A percentile compares a stretch with the other conserved stretches of the same genome.
These are phyloP conservation scores for Solenodon paradoxus DNA, from an alignment of 2,113 vertebrate species.

Conservation along the genomic window DNA sequence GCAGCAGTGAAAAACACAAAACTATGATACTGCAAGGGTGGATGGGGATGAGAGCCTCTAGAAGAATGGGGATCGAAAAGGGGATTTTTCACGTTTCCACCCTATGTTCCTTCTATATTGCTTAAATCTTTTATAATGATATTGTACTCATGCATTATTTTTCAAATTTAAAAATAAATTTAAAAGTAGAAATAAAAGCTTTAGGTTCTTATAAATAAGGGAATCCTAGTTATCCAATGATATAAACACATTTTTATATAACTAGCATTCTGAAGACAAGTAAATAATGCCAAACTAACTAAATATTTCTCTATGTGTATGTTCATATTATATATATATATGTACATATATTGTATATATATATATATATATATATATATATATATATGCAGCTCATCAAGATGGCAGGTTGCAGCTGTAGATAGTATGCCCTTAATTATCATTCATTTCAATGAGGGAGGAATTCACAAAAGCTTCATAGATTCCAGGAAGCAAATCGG, in stretches of 20 bases:
- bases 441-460: not conserved
- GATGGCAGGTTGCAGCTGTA: not conserved
- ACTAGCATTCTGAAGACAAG: not conserved
- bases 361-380: not conserved
- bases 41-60: not conserved
- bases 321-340: not conserved
- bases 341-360: fast-evolving
- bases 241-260: not conserved
- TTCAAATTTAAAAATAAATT: not conserved
- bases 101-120: not conserved
- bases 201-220: not conserved
- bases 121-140: not conserved
- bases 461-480: not conserved
- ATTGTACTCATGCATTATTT: not conserved
- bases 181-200: not conserved
- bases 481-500: not conserved
- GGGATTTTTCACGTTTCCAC: not conserved
- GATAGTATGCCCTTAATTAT: not conserved
- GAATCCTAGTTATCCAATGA: not conserved
- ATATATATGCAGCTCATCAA: not conserved
- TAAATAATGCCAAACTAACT: not conserved
- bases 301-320: not conserved
- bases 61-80: not conserved
- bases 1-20: not conserved
- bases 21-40: not conserved